Evolutionary conservation across 2,113 vertebrate species (phyloP), one percentile per base, ranked within the genome.

Genomic region (Cyprinodon brontotheroides): DNA sequence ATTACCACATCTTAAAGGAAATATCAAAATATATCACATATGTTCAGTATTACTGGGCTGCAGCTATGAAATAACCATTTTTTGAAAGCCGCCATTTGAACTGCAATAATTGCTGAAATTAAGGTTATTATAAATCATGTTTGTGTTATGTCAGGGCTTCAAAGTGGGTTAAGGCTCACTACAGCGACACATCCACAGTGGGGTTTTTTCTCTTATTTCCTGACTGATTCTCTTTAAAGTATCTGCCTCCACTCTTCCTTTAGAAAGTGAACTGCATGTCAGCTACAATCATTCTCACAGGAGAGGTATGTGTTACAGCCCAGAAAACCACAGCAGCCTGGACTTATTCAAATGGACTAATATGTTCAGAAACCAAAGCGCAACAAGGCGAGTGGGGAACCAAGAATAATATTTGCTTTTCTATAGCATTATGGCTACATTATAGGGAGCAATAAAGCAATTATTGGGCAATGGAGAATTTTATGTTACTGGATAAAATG

Each of bases 341-440:
- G 78, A 74, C 87, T 77, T 57, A 45, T 38, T 43, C 78, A 77
- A 81, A 84, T 68, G 77, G 72, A 53, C 53, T 65, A 72, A 41
- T 47, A 22, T 38, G 63, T 64, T 71, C 57, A 79, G 72, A 78
- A 84, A 77, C 83, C 77, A 78, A 82, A 84, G 84, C 65, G 75
- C 73, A 87, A 84, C 10, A 74, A 85, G 82, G 74, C 84, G 75
- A 86, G 74, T 41, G 13, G 65, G 70, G 72, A 81, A 90, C 87
- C 88, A 93, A 94, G 75, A 86, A 84, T 81, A 94, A 93, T 91
- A 93, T 94, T 93, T 91, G 73, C 85, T 78, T 93, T 93, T 92
- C 90, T 89, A 87, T 83, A 88, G 89, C 79, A 91, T 87, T 83
- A 80, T 80, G 77, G 80, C 88, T 91, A 87, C 89, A 90, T 93